Evolutionary conservation across 2,797 vertebrate species (phyloP).

Genomic region (Balearica regulorum): DNA sequence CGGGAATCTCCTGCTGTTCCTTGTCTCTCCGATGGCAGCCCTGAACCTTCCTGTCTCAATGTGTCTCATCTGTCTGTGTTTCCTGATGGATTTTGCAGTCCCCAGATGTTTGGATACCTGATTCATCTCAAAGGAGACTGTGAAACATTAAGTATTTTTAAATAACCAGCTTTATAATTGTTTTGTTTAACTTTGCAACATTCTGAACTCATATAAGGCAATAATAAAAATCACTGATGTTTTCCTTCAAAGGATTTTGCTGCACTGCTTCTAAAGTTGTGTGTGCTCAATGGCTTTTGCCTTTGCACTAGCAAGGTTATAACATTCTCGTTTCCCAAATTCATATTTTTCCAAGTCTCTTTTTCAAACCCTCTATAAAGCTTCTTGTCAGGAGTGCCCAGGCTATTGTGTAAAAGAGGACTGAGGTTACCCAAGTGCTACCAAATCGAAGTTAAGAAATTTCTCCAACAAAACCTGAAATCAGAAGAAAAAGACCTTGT

Average conservation of each 20-base stretch:
- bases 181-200: conserved; percentile 28
- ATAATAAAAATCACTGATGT: conserved; percentile 16
- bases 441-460: background rate
- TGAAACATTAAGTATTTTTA: conserved; percentile 29
- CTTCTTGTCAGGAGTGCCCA: background rate
- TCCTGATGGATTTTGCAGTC: conserved; percentile 57
- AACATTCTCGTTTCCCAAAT: background rate
- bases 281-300: background rate
- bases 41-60: conserved; percentile 40
- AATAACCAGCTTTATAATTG: conserved; percentile 19
- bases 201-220: conserved; percentile 24
- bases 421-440: background rate
- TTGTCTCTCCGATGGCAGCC: background rate
- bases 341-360: background rate
- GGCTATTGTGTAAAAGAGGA: background rate
- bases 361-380: background rate
- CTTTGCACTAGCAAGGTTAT: background rate
- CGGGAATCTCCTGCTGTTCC: conserved; percentile 51
- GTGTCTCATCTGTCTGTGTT: conserved; percentile 31
- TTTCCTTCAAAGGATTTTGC: conserved; percentile 19
- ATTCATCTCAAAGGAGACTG: conserved; percentile 42
- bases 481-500: background rate
- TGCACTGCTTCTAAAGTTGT: background rate
- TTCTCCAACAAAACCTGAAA: background rate
- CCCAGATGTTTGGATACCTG: conserved; percentile 38